Conservation (phyloP, 2,113 vertebrate genomes). For the Gnathonemus longibarbis region DNA sequence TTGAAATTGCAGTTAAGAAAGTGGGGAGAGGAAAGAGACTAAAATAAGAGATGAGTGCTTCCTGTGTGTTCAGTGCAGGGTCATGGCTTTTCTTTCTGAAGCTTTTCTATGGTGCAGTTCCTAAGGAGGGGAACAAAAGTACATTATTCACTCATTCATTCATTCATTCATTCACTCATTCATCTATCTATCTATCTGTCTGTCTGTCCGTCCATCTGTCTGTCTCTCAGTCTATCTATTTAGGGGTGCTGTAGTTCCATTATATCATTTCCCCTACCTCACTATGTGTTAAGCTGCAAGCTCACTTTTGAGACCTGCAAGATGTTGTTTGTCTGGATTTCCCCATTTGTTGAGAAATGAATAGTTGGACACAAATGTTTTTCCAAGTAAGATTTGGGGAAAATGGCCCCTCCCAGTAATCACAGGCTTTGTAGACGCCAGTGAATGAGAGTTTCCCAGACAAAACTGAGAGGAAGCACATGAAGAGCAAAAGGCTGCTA, state of each 20-base stretch:
- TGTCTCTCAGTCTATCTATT: too few relatives aligned
- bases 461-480: neutral
- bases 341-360: neutral
- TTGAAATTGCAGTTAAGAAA: neutral
- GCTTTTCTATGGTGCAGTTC: neutral
- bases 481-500: neutral
- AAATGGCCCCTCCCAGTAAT: neutral
- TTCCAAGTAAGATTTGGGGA: neutral
- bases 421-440: neutral
- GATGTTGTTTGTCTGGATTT: neutral
- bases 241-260: neutral
- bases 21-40: conserved; percentile 24
- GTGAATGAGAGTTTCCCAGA: neutral
- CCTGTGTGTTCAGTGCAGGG: conserved; percentile 3
- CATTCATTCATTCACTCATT: neutral
- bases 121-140: neutral
- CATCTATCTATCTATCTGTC: too few relatives aligned
- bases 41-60: conserved; percentile 29
- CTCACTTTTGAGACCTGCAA: neutral
- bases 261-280: neutral
- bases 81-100: neutral
- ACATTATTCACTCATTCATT: neutral
- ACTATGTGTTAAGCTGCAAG: neutral
- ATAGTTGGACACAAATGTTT: neutral
- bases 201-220: too few relatives aligned